phyloP scores from a whole-genome alignment of 2,797 vertebrate genomes.

The Leptatherina wallacei region DNA sequence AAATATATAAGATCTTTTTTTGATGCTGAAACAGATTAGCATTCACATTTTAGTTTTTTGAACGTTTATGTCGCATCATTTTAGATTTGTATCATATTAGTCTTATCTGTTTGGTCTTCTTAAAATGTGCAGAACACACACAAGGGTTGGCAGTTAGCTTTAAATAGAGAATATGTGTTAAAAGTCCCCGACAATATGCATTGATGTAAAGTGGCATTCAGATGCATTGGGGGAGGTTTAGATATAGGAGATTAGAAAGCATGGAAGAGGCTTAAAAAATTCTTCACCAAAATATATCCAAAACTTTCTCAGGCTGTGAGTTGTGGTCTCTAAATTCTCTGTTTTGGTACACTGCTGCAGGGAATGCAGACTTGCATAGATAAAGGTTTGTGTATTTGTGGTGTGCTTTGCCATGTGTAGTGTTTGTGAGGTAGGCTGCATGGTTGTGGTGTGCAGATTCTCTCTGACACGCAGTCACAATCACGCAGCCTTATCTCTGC shows the following conservation, averaged over 20 bases:
- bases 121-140: too few species aligned
- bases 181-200: too few species aligned
- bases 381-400: conserved; percentile 35
- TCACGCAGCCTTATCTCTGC: conserved; percentile 82
- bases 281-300: conserved; percentile 11
- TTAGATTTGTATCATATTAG: too few species aligned
- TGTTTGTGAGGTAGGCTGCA: conserved; percentile 42
- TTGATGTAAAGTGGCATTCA: background rate
- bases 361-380: conserved; percentile 47
- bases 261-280: conserved; percentile 7
- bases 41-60: too few species aligned
- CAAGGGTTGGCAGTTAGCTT: too few species aligned
- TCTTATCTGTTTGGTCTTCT: too few species aligned
- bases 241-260: conserved; percentile 18
- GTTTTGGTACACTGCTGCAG: conserved; percentile 50
- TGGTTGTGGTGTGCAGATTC: conserved; percentile 71
- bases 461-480: conserved; percentile 81
- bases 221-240: background rate
- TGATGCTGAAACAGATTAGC: too few species aligned
- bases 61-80: too few species aligned
- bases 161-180: too few species aligned
- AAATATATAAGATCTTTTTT: too few species aligned
- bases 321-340: conserved; percentile 29
- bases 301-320: conserved; percentile 17
- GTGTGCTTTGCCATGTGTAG: conserved; percentile 1